Evolutionary conservation across 2,888 invertebrate genomes (phyloP).

Genomic region (Apamea epomidion): DNA sequence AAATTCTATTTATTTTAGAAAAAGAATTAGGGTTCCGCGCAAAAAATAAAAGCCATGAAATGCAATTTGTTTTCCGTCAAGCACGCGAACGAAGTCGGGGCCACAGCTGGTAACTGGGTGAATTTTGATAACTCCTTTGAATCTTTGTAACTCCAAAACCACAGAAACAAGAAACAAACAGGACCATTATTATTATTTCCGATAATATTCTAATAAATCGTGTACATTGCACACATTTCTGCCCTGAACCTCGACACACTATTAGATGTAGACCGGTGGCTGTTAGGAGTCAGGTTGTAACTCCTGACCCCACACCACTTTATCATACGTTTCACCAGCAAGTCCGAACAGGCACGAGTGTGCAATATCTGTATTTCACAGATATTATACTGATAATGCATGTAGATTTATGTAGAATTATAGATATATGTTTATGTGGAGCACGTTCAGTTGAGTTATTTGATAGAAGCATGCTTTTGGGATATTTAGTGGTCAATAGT

Average conservation of each 20-base stretch:
- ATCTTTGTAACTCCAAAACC: neutral
- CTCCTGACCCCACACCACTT: slow-evolving; percentile 55
- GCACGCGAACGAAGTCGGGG: no score
- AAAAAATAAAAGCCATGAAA: no score
- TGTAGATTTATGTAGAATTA: slow-evolving; percentile 56
- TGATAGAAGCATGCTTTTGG: slow-evolving; percentile 25
- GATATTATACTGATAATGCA: slow-evolving; percentile 49
- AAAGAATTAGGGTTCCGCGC: neutral
- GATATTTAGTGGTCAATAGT: neutral
- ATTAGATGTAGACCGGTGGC: slow-evolving; percentile 59
- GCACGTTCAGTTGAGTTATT: slow-evolving; percentile 46
- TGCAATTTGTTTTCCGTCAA: no score
- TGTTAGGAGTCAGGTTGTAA: slow-evolving; percentile 48
- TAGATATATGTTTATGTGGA: slow-evolving; percentile 45
- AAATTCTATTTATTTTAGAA: neutral
- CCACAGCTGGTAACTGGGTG: neutral
- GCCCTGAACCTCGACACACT: slow-evolving; percentile 43
- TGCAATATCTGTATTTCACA: slow-evolving; percentile 54
- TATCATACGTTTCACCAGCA: slow-evolving; percentile 62
- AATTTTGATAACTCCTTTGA: neutral
- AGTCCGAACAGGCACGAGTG: slow-evolving; percentile 46
- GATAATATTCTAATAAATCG: slow-evolving; percentile 33
- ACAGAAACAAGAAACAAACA: slow-evolving; percentile 10
- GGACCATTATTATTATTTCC: slow-evolving; percentile 7
- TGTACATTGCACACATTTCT: slow-evolving; percentile 22